Evolutionary conservation across 2,888 invertebrate species (phyloP).

Genomic region (Formica aserva): DNA sequence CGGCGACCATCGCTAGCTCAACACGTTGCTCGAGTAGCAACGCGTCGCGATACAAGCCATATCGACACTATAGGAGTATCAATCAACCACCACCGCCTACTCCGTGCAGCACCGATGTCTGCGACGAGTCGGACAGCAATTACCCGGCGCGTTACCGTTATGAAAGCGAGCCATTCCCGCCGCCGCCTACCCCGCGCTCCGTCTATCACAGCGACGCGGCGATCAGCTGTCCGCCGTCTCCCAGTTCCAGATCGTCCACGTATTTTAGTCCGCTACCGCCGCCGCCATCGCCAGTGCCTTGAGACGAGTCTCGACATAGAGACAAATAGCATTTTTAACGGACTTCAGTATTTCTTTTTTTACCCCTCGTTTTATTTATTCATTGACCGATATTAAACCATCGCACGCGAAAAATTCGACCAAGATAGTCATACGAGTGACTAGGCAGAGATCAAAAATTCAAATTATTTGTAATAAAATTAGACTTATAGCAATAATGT

Average conservation of each 20-base stretch:
- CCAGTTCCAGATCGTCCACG: constrained; percentile 92
- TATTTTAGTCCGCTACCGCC: constrained; percentile 94
- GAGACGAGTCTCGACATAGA: constrained; percentile 36
- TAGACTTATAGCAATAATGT: background rate
- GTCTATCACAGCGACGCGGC: constrained; percentile 91
- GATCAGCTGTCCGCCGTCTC: constrained; percentile 88
- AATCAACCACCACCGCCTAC: constrained; percentile 97
- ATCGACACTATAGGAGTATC: constrained; percentile 91
- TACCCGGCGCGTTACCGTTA: constrained; percentile 88
- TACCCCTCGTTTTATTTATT: background rate
- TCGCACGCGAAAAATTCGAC: background rate
- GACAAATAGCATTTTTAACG: background rate
- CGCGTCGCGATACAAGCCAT: constrained; percentile 90
- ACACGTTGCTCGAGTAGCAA: constrained; percentile 87
- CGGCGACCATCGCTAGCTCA: constrained; percentile 91
- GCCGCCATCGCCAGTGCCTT: constrained; percentile 93
- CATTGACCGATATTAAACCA: background rate
- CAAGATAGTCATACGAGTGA: background rate
- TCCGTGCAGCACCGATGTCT: constrained; percentile 97
- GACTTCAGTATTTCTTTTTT: background rate
- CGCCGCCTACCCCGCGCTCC: constrained; percentile 91
- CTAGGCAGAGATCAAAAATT: background rate
- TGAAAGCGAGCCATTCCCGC: constrained; percentile 91
- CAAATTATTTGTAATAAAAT: background rate
- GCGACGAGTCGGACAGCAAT: constrained; percentile 94